phyloP scores from a whole-genome alignment of 2,797 vertebrate species.

The Urocyon cinereoargenteus region DNA sequence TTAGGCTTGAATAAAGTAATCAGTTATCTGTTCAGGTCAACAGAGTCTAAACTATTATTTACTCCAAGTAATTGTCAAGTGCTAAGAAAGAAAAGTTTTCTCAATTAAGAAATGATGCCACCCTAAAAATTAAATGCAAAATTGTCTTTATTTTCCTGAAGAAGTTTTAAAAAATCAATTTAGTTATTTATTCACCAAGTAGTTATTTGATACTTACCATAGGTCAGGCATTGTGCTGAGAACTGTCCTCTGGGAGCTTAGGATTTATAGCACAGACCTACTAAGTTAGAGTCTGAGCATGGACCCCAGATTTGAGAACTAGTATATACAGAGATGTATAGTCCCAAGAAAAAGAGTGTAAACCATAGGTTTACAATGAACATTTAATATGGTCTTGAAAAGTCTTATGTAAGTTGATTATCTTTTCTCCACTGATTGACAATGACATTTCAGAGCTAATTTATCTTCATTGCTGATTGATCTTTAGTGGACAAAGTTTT shows the following conservation, averaged over 20 bases:
- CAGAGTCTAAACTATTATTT: background rate
- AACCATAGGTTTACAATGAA: background rate
- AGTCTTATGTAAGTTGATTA: slow-evolving; percentile 12
- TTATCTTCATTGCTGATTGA: slow-evolving; percentile 64
- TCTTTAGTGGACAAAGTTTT: slow-evolving; percentile 1
- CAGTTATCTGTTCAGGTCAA: slow-evolving; percentile 1
- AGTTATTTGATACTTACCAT: background rate
- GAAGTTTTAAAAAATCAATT: background rate
- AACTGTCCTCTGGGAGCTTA: background rate
- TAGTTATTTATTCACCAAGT: background rate
- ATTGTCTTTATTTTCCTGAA: background rate
- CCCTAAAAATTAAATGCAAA: background rate
- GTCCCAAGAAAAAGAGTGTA: slow-evolving; percentile 13
- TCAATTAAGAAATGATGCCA: slow-evolving; percentile 34
- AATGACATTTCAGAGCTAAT: slow-evolving; percentile 30
- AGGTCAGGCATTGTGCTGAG: background rate
- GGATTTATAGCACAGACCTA: background rate
- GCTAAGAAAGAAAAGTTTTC: background rate
- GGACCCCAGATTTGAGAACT: background rate
- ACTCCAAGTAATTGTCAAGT: background rate
- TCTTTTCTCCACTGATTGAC: background rate
- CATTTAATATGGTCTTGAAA: slow-evolving; percentile 52
- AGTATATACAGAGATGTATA: background rate
- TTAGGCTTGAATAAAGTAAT: slow-evolving; percentile 33
- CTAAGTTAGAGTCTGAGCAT: background rate